Percentiles rank a stretch among this genome's conserved stretches.
phyloP scores from a whole-genome alignment of 2,888 invertebrate genomes.

The Drosophila kanekoi region DNA sequence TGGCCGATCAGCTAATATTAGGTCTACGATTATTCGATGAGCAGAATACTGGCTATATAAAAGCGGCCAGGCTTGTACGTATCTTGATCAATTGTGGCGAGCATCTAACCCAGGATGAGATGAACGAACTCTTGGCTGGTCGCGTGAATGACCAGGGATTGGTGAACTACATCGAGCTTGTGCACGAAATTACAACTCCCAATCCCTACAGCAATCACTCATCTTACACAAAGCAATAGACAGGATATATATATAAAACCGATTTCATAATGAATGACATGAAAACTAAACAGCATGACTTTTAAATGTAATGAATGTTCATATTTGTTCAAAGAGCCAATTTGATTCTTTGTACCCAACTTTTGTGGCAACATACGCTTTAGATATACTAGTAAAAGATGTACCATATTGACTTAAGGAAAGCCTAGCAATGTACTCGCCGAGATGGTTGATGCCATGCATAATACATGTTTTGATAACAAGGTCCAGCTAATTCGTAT shows the following conservation, averaged over 20 bases:
- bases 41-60: slow-evolving; percentile 47
- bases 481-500: too few relatives aligned
- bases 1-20: slow-evolving; percentile 35
- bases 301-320: background rate
- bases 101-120: slow-evolving; percentile 39
- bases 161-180: slow-evolving; percentile 56
- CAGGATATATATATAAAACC: background rate
- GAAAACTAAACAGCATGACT: background rate
- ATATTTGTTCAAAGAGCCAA: background rate
- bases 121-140: slow-evolving; percentile 42
- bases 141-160: slow-evolving; percentile 50
- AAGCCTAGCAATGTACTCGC: too few relatives aligned
- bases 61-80: slow-evolving; percentile 39
- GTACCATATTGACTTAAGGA: too few relatives aligned
- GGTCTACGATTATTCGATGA: slow-evolving; percentile 45
- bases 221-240: slow-evolving; percentile 9
- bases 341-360: background rate
- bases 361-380: background rate
- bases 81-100: slow-evolving; percentile 48
- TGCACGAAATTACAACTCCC: slow-evolving; percentile 36
- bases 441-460: too few relatives aligned
- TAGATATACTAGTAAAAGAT: background rate
- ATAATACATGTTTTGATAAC: too few relatives aligned
- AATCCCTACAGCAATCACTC: background rate
- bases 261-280: slow-evolving; percentile 7